phyloP scores from a whole-genome alignment of 1,140 invertebrate genomes.

The Archivesica marissinica region DNA sequence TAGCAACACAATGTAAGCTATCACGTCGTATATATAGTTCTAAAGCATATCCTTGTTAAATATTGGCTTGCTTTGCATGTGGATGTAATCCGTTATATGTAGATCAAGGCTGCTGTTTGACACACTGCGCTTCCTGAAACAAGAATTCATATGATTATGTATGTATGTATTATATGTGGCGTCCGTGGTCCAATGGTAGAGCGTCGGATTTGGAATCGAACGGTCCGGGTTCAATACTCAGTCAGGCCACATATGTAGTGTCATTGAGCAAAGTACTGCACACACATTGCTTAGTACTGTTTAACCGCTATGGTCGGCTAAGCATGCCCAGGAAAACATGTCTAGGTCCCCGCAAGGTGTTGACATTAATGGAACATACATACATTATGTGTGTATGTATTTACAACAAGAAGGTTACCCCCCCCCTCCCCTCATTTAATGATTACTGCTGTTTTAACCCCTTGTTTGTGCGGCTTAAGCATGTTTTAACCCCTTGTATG shows the following conservation, averaged over 20 bases:
- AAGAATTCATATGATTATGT: not conserved
- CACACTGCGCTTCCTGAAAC: not conserved
- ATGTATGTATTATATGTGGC: not conserved
- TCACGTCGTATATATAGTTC: too few species aligned
- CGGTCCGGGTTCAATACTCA: not conserved
- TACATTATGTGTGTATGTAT: too few species aligned
- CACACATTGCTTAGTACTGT: not conserved
- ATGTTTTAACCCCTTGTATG: too few species aligned
- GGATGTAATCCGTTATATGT: not conserved
- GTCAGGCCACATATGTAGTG: not conserved
- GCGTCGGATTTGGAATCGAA: not conserved
- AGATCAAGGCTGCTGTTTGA: not conserved
- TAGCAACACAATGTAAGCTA: too few species aligned
- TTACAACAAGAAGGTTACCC: too few species aligned
- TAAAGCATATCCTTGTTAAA: not conserved
- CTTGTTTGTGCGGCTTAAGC: too few species aligned
- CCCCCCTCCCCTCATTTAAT: too few species aligned
- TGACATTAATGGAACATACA: too few species aligned
- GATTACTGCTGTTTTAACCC: too few species aligned
- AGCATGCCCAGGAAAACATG: too few species aligned
- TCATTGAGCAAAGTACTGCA: not conserved
- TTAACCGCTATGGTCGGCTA: not conserved
- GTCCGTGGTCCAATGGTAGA: not conserved
- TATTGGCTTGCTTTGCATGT: not conserved
- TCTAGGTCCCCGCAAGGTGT: too few species aligned